A percentile compares a stretch with the other conserved stretches of the same genome.
Evolutionary conservation across 2,113 vertebrate species (phyloP).

Genomic region (Corvus hawaiiensis): DNA sequence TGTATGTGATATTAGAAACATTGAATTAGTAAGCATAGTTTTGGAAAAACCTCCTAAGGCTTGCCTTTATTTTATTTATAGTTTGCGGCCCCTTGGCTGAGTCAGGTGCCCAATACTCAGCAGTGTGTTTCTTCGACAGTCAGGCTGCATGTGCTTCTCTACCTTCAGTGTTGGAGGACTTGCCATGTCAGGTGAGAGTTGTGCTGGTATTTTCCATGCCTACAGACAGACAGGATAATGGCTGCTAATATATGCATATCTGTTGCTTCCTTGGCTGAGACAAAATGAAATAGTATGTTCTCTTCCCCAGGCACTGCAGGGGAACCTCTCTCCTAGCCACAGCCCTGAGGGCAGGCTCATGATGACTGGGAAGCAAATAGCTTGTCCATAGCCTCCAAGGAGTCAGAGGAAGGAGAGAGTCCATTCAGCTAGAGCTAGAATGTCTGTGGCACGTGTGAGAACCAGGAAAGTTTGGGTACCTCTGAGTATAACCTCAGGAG

Average conservation of each 20-base stretch:
- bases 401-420: neutral
- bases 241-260: accelerated
- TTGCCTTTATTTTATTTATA: neutral
- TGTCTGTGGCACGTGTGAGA: accelerated
- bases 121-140: neutral
- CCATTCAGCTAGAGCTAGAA: neutral
- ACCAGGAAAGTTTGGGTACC: neutral
- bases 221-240: neutral
- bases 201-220: neutral
- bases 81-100: neutral
- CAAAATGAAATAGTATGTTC: accelerated
- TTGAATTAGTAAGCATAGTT: neutral
- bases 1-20: neutral
- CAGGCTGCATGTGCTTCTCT: accelerated
- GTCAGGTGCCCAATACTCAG: neutral
- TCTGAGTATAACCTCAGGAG: neutral
- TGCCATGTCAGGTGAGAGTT: neutral
- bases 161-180: accelerated
- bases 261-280: neutral
- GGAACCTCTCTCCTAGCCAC: neutral
- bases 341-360: accelerated
- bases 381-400: neutral
- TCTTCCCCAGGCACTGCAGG: neutral
- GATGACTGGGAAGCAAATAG: neutral
- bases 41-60: neutral